These are phyloP conservation scores for Drosophila kokeensis DNA, from an alignment of 2,888 invertebrate species.

Conservation along the genomic window DNA sequence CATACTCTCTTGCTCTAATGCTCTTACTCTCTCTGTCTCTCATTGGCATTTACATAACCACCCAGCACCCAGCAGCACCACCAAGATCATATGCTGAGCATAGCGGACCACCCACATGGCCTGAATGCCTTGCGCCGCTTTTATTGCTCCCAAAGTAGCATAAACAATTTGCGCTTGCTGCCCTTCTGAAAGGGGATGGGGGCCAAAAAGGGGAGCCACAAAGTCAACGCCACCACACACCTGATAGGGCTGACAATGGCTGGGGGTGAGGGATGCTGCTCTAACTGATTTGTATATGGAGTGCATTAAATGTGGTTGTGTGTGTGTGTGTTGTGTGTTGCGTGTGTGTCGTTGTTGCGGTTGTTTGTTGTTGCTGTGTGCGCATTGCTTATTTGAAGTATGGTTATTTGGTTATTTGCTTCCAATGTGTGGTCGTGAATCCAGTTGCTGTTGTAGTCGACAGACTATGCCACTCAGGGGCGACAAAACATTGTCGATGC, in stretches of 20 bases:
- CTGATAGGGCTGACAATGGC: conserved; percentile 59
- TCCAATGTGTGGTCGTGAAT: conserved; percentile 65
- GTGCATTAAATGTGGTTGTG: conserved; percentile 57
- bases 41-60: conserved; percentile 43
- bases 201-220: conserved; percentile 36
- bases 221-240: conserved; percentile 80
- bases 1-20: not conserved
- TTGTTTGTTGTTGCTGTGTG: conserved; percentile 46
- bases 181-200: conserved; percentile 10
- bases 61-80: conserved; percentile 8
- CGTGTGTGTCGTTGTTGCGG: conserved; percentile 42
- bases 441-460: not conserved
- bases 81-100: conserved; percentile 47
- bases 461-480: conserved; percentile 47
- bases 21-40: not conserved
- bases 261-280: conserved; percentile 5
- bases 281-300: conserved; percentile 32
- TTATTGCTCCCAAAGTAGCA: conserved; percentile 80
- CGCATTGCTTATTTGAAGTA: conserved; percentile 74
- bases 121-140: conserved; percentile 49
- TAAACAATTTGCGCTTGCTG: conserved; percentile 73
- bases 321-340: conserved; percentile 19
- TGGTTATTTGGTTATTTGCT: conserved; percentile 46
- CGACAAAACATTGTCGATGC: conserved; percentile 51
- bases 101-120: conserved; percentile 73